A percentile compares a stretch with the other conserved stretches of the same genome.
Evolutionary conservation across 2,797 vertebrate species (phyloP).

Genomic region (Diplodus sargus): DNA sequence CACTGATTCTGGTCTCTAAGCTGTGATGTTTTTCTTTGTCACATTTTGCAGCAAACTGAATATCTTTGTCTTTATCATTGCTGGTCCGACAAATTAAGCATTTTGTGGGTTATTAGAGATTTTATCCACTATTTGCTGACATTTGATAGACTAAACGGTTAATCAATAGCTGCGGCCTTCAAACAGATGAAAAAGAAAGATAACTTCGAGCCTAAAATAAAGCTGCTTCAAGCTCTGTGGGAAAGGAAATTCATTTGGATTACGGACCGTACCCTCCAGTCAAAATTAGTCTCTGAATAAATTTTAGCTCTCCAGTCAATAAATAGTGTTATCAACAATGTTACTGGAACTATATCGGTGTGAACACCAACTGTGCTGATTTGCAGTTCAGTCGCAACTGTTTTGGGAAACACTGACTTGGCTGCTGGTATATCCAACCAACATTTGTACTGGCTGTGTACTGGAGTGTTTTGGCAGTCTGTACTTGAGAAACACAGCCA

Average conservation of each 20-base stretch:
- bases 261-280: background rate
- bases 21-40: constrained; percentile 1
- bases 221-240: background rate
- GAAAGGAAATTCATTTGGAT: background rate
- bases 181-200: background rate
- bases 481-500: constrained; percentile 33
- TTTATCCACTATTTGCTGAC: background rate
- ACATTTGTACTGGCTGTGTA: constrained; percentile 43
- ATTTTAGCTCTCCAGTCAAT: constrained; percentile 34
- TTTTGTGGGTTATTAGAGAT: background rate
- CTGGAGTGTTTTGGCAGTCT: constrained; percentile 57
- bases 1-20: background rate
- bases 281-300: constrained; percentile 31
- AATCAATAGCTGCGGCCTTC: background rate
- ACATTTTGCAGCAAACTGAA: background rate
- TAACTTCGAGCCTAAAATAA: background rate
- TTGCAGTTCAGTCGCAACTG: constrained; percentile 55
- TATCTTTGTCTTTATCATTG: background rate
- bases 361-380: constrained; percentile 69
- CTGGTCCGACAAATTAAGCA: background rate
- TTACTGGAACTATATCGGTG: constrained; percentile 53
- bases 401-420: constrained; percentile 70
- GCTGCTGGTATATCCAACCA: constrained; percentile 39
- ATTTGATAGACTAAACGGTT: background rate
- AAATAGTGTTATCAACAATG: constrained; percentile 60